Evolutionary conservation across 2,797 vertebrate genomes (phyloP).

Genomic region (Acipenser ruthenus): DNA sequence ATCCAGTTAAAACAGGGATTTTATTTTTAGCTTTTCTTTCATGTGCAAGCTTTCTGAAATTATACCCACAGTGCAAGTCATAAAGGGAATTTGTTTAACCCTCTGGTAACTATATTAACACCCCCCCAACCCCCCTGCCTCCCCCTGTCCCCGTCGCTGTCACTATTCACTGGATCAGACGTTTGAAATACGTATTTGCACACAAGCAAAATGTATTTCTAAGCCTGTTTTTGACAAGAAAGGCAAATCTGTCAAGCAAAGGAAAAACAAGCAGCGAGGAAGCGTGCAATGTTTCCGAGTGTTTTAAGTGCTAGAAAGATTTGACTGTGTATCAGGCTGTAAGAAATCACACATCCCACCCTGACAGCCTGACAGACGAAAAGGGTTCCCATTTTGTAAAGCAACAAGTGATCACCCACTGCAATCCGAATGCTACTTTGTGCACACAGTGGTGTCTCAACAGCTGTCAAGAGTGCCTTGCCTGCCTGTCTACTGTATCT

Average conservation of each 20-base stretch:
- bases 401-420: slow-evolving; percentile 7
- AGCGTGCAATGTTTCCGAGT: not conserved
- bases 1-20: slow-evolving; percentile 17
- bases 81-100: not conserved
- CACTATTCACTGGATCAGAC: not conserved
- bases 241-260: no score
- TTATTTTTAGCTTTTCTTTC: slow-evolving; percentile 55
- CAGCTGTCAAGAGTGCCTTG: not conserved
- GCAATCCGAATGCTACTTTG: not conserved
- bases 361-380: slow-evolving; percentile 24
- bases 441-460: slow-evolving; percentile 28
- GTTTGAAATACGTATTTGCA: no score
- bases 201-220: no score
- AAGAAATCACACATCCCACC: slow-evolving; percentile 21
- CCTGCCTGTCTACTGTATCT: not conserved
- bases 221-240: no score
- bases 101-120: not conserved
- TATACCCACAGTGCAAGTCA: not conserved
- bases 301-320: slow-evolving; percentile 13
- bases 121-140: no score
- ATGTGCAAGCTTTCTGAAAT: slow-evolving; percentile 15
- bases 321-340: slow-evolving; percentile 18
- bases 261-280: no score
- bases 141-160: not conserved
- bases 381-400: not conserved